Evolutionary conservation across 2,113 vertebrate species (phyloP).

Genomic region (Xenus cinereus): DNA sequence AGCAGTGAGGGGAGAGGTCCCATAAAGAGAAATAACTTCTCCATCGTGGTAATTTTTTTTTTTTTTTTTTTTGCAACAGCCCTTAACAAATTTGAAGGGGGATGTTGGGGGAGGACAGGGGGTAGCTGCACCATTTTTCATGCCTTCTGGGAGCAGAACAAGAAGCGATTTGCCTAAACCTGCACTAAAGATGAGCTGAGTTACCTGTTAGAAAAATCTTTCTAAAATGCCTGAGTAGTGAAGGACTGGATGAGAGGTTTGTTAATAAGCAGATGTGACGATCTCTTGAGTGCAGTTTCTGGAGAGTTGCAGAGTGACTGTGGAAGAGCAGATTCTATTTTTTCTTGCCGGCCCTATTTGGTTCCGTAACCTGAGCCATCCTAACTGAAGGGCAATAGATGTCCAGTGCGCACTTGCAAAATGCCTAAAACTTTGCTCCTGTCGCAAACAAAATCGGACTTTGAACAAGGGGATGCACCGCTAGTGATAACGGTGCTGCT

Average conservation of each 20-base stretch:
- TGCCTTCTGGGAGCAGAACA: not conserved
- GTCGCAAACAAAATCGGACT: not conserved
- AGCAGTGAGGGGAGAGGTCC: not conserved
- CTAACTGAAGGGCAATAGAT: not conserved
- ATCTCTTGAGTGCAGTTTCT: not conserved
- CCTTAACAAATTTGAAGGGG: not conserved
- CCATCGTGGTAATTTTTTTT: not conserved
- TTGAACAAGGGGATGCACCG: not conserved
- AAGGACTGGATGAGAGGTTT: not conserved
- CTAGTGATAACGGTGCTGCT: not conserved
- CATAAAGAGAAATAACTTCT: not conserved
- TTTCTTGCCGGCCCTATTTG: not conserved
- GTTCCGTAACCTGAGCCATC: not conserved
- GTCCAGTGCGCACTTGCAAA: not conserved
- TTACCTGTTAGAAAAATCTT: not conserved
- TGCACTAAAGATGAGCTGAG: not conserved
- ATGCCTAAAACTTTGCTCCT: not conserved
- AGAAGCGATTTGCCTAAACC: rapidly evolving
- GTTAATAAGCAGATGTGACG: not conserved
- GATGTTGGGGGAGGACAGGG: too few species aligned
- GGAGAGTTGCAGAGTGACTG: not conserved
- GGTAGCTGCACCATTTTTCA: rapidly evolving
- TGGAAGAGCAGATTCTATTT: not conserved
- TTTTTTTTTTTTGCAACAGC: not conserved
- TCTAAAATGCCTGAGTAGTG: not conserved